Percentiles rank a stretch among this genome's conserved stretches.
Conservation (phyloP, 2,888 invertebrate genomes). For the Agonopterix subpropinquella region DNA sequence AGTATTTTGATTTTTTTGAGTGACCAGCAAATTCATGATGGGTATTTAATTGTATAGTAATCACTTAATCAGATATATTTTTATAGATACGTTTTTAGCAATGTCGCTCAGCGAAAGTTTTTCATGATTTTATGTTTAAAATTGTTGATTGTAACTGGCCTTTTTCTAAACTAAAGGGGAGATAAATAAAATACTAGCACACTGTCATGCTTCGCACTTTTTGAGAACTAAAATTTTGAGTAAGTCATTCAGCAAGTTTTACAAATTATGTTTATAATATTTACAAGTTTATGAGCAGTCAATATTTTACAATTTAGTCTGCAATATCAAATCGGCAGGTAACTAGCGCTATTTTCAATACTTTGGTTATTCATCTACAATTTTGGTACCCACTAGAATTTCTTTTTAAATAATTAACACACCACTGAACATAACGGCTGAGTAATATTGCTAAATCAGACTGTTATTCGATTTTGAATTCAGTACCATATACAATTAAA, state of each 20-base stretch:
- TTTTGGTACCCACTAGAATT: constrained; percentile 31
- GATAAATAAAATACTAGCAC: no score
- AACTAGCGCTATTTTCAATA: constrained; percentile 36
- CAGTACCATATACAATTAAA: background rate
- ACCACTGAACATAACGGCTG: background rate
- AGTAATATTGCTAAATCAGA: background rate
- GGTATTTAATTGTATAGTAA: no score
- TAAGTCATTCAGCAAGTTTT: no score
- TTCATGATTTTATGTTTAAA: no score
- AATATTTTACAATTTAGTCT: constrained; percentile 19
- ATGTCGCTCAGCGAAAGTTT: no score
- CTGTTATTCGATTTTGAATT: background rate
- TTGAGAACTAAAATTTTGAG: no score
- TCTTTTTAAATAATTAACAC: background rate
- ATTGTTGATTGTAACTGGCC: no score
- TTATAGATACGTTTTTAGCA: no score
- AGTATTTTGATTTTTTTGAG: background rate
- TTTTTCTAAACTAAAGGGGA: no score
- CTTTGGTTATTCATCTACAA: constrained; percentile 30
- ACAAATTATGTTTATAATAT: constrained; percentile 22
- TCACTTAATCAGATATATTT: no score
- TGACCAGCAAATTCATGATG: no score
- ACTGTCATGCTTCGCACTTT: no score
- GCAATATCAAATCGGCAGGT: constrained; percentile 22
- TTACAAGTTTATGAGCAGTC: constrained; percentile 17